A percentile compares a stretch with the other conserved stretches of the same genome.
phyloP scores from a whole-genome alignment of 2,113 vertebrate species.

The Poeciliopsis occidentalis region DNA sequence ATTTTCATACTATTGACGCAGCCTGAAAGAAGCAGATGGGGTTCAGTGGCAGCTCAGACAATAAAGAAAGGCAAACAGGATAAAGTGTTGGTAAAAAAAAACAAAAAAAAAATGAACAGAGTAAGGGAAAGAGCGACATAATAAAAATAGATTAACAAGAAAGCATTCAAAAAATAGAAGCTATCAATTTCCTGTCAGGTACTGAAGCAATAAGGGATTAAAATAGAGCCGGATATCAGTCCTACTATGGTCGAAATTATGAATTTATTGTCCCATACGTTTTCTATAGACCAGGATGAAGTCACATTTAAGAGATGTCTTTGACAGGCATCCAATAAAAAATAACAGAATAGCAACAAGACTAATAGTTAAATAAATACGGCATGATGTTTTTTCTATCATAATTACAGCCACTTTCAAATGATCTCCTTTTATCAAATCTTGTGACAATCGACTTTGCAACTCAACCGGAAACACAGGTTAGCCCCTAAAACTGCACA shows the following conservation, averaged over 20 bases:
- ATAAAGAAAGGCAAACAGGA: background rate
- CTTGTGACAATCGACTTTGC: conserved; percentile 9
- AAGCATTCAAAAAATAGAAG: background rate
- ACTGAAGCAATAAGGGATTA: too few species aligned
- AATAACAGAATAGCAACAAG: background rate
- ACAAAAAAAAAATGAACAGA: background rate
- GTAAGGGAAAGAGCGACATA: background rate
- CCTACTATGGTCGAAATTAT: too few species aligned
- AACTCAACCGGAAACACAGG: conserved; percentile 19
- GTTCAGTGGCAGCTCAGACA: background rate
- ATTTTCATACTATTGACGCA: background rate
- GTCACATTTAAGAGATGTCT: too few species aligned
- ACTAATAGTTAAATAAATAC: background rate
- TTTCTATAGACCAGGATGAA: too few species aligned
- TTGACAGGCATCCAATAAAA: too few species aligned
- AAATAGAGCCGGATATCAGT: too few species aligned
- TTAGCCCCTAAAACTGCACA: too few species aligned
- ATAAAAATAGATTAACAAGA: background rate
- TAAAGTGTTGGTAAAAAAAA: background rate
- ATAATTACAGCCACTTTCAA: background rate
- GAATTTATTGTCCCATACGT: too few species aligned
- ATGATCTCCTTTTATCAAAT: conserved; percentile 1
- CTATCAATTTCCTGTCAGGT: background rate
- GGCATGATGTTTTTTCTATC: background rate
- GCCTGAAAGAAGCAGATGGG: background rate